Conservation (phyloP, 2,888 invertebrate genomes). For the Trachelus stipa region DNA sequence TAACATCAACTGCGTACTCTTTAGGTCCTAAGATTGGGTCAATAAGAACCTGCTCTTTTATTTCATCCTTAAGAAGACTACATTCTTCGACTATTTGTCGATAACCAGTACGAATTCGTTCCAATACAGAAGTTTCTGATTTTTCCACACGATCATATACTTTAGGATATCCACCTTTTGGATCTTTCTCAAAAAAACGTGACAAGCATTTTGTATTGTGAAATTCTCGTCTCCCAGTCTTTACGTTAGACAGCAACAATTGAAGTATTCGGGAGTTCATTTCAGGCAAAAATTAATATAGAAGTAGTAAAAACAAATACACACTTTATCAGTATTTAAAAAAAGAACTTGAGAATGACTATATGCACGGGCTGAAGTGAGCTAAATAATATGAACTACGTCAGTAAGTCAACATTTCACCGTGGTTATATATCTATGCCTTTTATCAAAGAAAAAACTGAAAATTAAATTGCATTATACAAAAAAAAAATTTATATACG, state of each 20-base stretch:
- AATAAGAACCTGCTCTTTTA: constrained; percentile 72
- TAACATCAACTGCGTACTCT: constrained; percentile 78
- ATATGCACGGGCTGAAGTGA: no score
- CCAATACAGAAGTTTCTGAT: constrained; percentile 40
- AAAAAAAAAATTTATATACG: no score
- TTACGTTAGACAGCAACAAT: constrained; percentile 2
- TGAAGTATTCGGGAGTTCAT: constrained; percentile 22
- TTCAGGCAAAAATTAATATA: constrained; percentile 13
- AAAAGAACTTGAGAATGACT: no score
- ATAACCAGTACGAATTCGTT: constrained; percentile 74
- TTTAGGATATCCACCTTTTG: constrained; percentile 73
- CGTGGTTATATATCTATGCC: no score
- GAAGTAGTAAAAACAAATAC: no score
- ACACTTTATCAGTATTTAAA: no score
- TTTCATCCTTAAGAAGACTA: constrained; percentile 75
- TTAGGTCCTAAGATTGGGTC: constrained; percentile 72
- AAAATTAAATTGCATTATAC: no score
- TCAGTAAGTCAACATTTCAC: no score
- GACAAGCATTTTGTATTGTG: constrained; percentile 45
- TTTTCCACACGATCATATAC: constrained; percentile 43
- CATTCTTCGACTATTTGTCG: constrained; percentile 77
- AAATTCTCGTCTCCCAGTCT: constrained; percentile 32
- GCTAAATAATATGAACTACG: no score
- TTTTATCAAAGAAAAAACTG: no score
- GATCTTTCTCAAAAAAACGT: constrained; percentile 72